These are phyloP conservation scores for Dicyrtomina minuta DNA, from an alignment of 2,888 invertebrate species.

Conservation along the genomic window DNA sequence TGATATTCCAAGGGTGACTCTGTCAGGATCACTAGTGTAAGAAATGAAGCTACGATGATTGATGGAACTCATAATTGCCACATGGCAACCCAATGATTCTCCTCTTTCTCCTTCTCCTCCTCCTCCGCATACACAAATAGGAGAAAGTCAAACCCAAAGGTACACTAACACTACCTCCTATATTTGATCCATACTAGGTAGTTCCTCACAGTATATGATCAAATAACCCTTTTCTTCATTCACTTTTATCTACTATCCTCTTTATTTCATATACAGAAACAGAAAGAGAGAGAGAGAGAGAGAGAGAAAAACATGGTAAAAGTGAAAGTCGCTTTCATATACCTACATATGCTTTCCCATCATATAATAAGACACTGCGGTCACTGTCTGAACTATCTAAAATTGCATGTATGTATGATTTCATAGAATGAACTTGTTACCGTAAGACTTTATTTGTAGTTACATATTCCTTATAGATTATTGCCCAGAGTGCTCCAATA, in stretches of 20 bases:
- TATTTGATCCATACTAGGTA: neutral
- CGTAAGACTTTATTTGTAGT: too few relatives aligned
- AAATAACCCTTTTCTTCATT: too few relatives aligned
- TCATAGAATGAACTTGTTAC: too few relatives aligned
- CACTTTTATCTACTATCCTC: neutral
- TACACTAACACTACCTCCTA: neutral
- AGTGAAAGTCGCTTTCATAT: too few relatives aligned
- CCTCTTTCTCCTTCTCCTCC: slow-evolving; percentile 8
- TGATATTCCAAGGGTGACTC: slow-evolving; percentile 27
- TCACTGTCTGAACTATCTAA: too few relatives aligned
- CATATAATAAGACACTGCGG: too few relatives aligned
- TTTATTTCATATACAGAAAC: neutral
- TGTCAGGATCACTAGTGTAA: slow-evolving; percentile 31
- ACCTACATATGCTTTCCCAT: too few relatives aligned
- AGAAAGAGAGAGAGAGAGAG: neutral
- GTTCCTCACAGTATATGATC: neutral
- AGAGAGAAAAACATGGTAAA: neutral
- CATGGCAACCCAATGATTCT: slow-evolving; percentile 19
- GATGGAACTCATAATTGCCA: slow-evolving; percentile 38
- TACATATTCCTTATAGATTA: too few relatives aligned
- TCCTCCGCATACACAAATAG: neutral
- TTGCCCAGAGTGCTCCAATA: too few relatives aligned
- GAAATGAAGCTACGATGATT: slow-evolving; percentile 35
- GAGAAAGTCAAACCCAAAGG: neutral
- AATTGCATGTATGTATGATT: too few relatives aligned